Evolutionary conservation across 1,140 invertebrate genomes (phyloP).

Genomic region (Ganaspis sp.): DNA sequence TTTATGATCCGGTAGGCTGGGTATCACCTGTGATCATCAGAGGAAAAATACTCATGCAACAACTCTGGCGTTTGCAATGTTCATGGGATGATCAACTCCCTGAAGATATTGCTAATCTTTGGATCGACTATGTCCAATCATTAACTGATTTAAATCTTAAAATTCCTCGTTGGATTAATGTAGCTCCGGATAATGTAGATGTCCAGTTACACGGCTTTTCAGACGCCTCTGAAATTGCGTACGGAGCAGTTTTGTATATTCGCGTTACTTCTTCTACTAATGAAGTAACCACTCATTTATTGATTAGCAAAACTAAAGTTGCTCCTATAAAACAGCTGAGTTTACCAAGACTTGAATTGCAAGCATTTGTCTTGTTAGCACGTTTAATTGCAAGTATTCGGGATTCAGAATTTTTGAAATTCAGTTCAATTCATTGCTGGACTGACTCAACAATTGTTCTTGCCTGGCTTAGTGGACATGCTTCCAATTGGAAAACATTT

Average conservation of each 20-base stretch:
- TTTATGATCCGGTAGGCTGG: constrained; percentile 17
- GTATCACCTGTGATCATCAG: constrained; percentile 4
- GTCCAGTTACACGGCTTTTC: constrained; percentile 41
- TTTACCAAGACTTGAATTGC: constrained; percentile 51
- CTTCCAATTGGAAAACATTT: no score
- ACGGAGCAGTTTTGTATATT: constrained; percentile 44
- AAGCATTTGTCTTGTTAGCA: constrained; percentile 42
- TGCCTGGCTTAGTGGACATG: no score
- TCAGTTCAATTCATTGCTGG: constrained; percentile 25
- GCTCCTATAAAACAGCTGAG: constrained; percentile 58
- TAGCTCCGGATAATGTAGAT: not conserved
- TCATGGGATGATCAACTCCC: constrained; percentile 1
- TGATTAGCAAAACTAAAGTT: constrained; percentile 50
- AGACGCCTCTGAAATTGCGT: constrained; percentile 38
- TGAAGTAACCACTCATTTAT: not conserved
- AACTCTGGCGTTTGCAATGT: not conserved
- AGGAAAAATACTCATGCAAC: constrained; percentile 26
- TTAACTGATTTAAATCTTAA: not conserved
- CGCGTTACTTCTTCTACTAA: not conserved
- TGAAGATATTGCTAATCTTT: not conserved
- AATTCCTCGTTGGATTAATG: constrained; percentile 38
- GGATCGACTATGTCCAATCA: not conserved
- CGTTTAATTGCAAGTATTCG: not conserved
- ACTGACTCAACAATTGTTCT: no score
- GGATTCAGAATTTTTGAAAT: not conserved